Base-by-base conservation (phyloP, 2,888 invertebrate species). In the Heteromurus nitidus region DNA sequence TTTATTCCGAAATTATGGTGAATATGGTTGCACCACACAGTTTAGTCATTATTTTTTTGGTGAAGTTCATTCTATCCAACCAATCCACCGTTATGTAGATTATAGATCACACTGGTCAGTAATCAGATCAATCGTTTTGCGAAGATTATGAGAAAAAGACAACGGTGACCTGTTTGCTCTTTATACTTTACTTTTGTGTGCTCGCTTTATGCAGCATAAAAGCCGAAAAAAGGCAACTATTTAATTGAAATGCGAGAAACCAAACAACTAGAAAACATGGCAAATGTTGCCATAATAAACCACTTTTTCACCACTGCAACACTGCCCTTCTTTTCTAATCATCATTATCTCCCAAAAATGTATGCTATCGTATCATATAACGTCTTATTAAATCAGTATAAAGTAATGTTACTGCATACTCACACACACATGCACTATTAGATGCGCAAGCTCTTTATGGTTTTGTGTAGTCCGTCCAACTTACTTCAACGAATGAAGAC, bases 251-350 rank as follows among this genome's bases (percentile, higher is more conserved):
- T 3, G 47, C 47, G 16, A 47, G n/a, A 47, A 47, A 47, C 47
- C 47, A 47, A 16, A n/a, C 36, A 36, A 13, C 36, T 13, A 36
- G 13, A 36, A 16, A n/a, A 16, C 3, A 47, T 47, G 47, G 47
- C n/a, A n/a, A n/a, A 47, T 5, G 7, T 47, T 47, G 47, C 47
- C n/a, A 47, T 47, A 47, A 16, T 47, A 47, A 47, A 47, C 47
- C 47, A 47, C 47, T n/a, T n/a, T n/a, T 47, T 47, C n/a, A 47
- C 47, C n/a, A 47, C 47, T 47, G 47, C 47, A n/a, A 47, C 47
- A 47, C 47, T 47, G 47, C 47, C 47, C 47, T 47, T 47, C 47
- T 47, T 47, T 47, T 16, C n/a, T 47, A 47, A 47, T 47, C 47
- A 47, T 47, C 47, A 47, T 47, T n/a, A 47, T 11, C 47, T 9